Conservation (phyloP, 92 coral and sea anemone species). For the Plumapathes pennacea region DNA sequence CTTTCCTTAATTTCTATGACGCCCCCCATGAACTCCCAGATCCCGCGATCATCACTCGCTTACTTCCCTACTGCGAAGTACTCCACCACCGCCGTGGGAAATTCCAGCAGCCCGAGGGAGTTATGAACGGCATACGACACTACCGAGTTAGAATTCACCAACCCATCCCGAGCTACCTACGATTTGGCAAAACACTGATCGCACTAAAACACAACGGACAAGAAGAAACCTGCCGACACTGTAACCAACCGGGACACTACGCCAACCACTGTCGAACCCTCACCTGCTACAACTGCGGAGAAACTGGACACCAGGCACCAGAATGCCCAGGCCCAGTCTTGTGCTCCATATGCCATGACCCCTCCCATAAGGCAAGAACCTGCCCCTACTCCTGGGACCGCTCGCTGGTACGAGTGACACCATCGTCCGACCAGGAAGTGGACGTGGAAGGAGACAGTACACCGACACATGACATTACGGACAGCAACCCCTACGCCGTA, state of each 20-base stretch:
- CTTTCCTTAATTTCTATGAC: slow-evolving; percentile 2
- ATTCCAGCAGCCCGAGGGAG: neutral
- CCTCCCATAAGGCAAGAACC: neutral
- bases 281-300: slow-evolving; percentile 17
- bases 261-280: slow-evolving; percentile 4
- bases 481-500: too few species aligned
- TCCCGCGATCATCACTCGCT: neutral
- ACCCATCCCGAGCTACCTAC: neutral
- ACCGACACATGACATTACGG: too few species aligned
- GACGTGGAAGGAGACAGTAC: too few species aligned
- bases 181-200: neutral
- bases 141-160: neutral
- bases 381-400: neutral
- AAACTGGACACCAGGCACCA: neutral
- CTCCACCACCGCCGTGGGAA: neutral
- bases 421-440: too few species aligned
- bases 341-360: neutral
- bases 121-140: slow-evolving; percentile 1
- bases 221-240: slow-evolving; percentile 3
- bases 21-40: slow-evolving; percentile 7
- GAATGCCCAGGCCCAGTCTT: neutral
- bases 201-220: neutral
- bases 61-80: neutral
- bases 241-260: slow-evolving; percentile 1
- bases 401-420: too few species aligned